These are phyloP conservation scores for Myiozetetes cayanensis DNA, from an alignment of 2,113 vertebrate species.

Conservation along the genomic window DNA sequence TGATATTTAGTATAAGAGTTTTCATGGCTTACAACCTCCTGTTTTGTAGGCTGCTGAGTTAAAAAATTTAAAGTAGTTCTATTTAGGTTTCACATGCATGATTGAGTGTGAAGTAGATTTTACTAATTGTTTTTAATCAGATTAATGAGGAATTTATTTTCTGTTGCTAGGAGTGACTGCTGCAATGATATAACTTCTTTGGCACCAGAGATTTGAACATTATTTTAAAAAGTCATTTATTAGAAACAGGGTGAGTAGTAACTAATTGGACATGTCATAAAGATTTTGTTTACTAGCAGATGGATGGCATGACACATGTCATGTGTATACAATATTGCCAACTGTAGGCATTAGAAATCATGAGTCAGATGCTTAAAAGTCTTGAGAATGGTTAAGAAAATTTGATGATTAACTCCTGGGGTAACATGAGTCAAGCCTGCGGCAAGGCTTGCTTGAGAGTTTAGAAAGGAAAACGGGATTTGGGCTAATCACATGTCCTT, in stretches of 20 bases:
- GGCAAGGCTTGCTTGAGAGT: not conserved
- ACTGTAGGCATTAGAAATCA: slow-evolving; percentile 42
- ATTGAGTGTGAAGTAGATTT: slow-evolving; percentile 27
- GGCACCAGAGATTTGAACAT: not conserved
- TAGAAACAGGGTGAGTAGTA: not conserved
- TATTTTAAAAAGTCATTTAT: not conserved
- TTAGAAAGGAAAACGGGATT: not conserved
- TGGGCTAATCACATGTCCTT: not conserved
- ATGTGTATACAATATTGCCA: slow-evolving; percentile 31
- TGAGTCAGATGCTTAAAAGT: slow-evolving; percentile 54
- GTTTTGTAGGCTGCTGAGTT: slow-evolving; percentile 29
- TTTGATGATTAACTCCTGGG: slow-evolving; percentile 20
- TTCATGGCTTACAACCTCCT: not conserved
- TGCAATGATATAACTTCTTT: not conserved
- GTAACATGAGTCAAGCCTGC: slow-evolving; percentile 7
- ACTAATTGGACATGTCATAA: not conserved
- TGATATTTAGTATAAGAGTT: not conserved
- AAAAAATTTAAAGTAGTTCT: not conserved
- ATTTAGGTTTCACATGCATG: not conserved
- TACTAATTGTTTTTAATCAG: slow-evolving; percentile 2
- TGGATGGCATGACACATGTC: slow-evolving; percentile 45
- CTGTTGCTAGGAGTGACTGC: slow-evolving; percentile 1
- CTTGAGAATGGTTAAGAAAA: slow-evolving; percentile 42
- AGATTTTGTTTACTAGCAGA: slow-evolving; percentile 50
- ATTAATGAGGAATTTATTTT: slow-evolving; percentile 18